phyloP scores from a whole-genome alignment of 2,797 vertebrate genomes.

The Microctenopoma steveboyesi region DNA sequence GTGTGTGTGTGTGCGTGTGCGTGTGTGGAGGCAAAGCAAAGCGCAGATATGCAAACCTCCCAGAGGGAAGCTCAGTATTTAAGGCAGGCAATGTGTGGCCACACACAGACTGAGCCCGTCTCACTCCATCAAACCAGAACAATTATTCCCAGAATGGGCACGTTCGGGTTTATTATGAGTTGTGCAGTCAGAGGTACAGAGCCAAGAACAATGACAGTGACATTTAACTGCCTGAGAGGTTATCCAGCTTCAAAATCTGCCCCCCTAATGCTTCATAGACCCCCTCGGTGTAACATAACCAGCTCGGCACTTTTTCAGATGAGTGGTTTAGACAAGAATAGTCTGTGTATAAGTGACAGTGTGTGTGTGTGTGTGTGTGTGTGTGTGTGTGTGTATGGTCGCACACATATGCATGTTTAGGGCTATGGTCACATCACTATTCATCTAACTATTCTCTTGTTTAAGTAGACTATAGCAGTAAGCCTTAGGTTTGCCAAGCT shows the following conservation, averaged over 20 bases:
- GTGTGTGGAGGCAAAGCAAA: slow-evolving; percentile 39
- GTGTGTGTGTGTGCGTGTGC: slow-evolving; percentile 25
- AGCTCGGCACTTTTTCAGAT: slow-evolving; percentile 64
- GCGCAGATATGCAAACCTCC: slow-evolving; percentile 53
- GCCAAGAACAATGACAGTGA: slow-evolving; percentile 66
- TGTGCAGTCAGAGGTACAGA: slow-evolving; percentile 52
- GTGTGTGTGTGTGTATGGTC: slow-evolving; percentile 22
- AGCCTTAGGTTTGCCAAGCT: slow-evolving; percentile 40
- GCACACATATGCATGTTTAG: slow-evolving; percentile 10
- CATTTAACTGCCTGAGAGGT: slow-evolving; percentile 63
- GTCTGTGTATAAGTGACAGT: slow-evolving; percentile 34
- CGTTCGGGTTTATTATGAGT: slow-evolving; percentile 57
- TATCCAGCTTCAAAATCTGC: slow-evolving; percentile 53
- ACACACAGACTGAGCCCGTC: slow-evolving; percentile 68
- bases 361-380: slow-evolving; percentile 29
- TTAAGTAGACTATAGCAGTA: slow-evolving; percentile 27
- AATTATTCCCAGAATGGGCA: slow-evolving; percentile 68
- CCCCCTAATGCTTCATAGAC: slow-evolving; percentile 55
- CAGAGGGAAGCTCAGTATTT: slow-evolving; percentile 59
- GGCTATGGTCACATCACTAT: slow-evolving; percentile 4
- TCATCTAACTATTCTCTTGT: slow-evolving; percentile 46
- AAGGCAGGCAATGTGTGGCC: slow-evolving; percentile 56
- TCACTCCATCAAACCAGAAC: slow-evolving; percentile 60
- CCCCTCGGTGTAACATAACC: slow-evolving; percentile 63
- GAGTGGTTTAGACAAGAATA: slow-evolving; percentile 71